These are phyloP conservation scores for Pristiophorus japonicus DNA, from an alignment of 2,113 vertebrate species.

Conservation along the genomic window DNA sequence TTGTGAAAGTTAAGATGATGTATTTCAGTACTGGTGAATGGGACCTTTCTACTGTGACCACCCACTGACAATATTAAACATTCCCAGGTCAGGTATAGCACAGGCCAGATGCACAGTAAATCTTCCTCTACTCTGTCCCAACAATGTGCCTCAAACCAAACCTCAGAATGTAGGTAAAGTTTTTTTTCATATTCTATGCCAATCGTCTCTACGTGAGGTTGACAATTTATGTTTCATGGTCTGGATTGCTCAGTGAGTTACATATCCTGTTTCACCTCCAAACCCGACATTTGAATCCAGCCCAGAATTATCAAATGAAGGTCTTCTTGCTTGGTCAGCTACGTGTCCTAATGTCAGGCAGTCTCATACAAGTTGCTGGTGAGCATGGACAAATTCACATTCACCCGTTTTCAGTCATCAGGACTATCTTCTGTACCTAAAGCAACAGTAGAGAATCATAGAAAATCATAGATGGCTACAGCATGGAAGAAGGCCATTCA, in stretches of 20 bases:
- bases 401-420: background rate
- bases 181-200: background rate
- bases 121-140: background rate
- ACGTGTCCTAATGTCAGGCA: background rate
- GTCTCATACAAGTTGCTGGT: background rate
- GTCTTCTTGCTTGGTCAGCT: background rate
- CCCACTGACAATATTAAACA: conserved; percentile 2
- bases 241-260: too few species aligned
- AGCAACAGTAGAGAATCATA: background rate
- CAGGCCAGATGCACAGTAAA: background rate
- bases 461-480: too few species aligned
- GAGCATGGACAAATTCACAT: background rate
- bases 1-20: background rate
- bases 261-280: background rate
- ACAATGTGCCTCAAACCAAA: background rate
- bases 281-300: background rate
- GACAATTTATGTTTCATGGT: background rate
- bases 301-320: background rate
- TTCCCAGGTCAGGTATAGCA: background rate
- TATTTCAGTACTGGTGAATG: background rate
- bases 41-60: background rate
- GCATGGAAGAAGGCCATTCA: too few species aligned
- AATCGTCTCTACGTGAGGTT: background rate
- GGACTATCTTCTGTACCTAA: background rate
- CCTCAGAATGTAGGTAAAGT: background rate